Conservation (phyloP, 2,888 invertebrate species). For the Zaprionus obscuricornis region DNA sequence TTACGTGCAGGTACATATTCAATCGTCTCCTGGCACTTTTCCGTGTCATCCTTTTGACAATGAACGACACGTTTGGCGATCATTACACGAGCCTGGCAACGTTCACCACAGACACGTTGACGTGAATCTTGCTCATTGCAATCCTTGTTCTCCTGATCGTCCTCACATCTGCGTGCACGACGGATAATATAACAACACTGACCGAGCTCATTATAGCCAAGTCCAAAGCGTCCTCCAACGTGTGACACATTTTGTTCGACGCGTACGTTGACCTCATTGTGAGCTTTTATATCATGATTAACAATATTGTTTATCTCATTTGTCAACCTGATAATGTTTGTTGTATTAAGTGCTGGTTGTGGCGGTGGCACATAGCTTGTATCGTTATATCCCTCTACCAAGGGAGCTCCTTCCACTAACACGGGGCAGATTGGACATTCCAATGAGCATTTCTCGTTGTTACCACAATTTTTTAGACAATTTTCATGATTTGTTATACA, state of each 20-base stretch:
- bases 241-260: slow-evolving; percentile 77
- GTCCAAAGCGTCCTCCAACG: slow-evolving; percentile 80
- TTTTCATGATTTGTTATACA: slow-evolving; percentile 63
- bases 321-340: slow-evolving; percentile 75
- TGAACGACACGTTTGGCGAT: slow-evolving; percentile 62
- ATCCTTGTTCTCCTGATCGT: slow-evolving; percentile 30
- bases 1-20: slow-evolving; percentile 65
- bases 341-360: slow-evolving; percentile 61
- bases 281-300: slow-evolving; percentile 67
- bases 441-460: slow-evolving; percentile 36
- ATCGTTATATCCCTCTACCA: slow-evolving; percentile 79
- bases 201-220: slow-evolving; percentile 79
- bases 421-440: slow-evolving; percentile 77
- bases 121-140: slow-evolving; percentile 69
- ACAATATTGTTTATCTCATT: slow-evolving; percentile 80
- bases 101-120: slow-evolving; percentile 75
- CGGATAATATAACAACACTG: slow-evolving; percentile 79
- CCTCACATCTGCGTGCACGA: slow-evolving; percentile 56
- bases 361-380: slow-evolving; percentile 54
- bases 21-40: slow-evolving; percentile 59
- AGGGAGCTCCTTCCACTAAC: slow-evolving; percentile 64
- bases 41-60: slow-evolving; percentile 53
- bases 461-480: slow-evolving; percentile 58
- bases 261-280: slow-evolving; percentile 74
- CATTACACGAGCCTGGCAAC: slow-evolving; percentile 79